These are phyloP conservation scores for Ahaetulla prasina DNA, from an alignment of 2,113 vertebrate genomes.

Conservation along the genomic window DNA sequence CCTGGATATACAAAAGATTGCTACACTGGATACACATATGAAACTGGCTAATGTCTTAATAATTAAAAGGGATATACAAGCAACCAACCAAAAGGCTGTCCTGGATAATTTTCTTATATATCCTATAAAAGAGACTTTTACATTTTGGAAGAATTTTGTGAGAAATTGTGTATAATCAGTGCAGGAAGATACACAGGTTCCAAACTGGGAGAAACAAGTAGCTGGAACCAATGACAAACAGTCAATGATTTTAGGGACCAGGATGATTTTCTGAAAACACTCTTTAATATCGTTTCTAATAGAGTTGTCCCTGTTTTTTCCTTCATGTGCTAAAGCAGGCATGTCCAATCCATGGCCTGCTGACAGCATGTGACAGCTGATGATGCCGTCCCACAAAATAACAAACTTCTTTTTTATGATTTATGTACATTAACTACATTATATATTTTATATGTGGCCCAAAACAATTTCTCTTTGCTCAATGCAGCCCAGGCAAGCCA, in stretches of 20 bases:
- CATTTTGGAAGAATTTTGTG: too few species aligned
- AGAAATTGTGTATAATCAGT: neutral
- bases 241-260: neutral
- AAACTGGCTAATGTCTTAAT: too few species aligned
- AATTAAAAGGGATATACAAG: too few species aligned
- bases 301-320: neutral
- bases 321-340: neutral
- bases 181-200: neutral
- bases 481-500: neutral
- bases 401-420: neutral
- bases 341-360: neutral
- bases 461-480: neutral
- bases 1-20: too few species aligned
- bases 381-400: neutral
- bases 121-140: too few species aligned
- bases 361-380: neutral
- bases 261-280: conserved; percentile 13
- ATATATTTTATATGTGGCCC: neutral
- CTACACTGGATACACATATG: too few species aligned
- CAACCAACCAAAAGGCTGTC: too few species aligned
- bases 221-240: neutral
- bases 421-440: neutral
- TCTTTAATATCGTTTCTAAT: neutral
- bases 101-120: too few species aligned
- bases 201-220: neutral